These are phyloP conservation scores for Scaptomyza pallida DNA, from an alignment of 1,140 invertebrate species.

Conservation along the genomic window DNA sequence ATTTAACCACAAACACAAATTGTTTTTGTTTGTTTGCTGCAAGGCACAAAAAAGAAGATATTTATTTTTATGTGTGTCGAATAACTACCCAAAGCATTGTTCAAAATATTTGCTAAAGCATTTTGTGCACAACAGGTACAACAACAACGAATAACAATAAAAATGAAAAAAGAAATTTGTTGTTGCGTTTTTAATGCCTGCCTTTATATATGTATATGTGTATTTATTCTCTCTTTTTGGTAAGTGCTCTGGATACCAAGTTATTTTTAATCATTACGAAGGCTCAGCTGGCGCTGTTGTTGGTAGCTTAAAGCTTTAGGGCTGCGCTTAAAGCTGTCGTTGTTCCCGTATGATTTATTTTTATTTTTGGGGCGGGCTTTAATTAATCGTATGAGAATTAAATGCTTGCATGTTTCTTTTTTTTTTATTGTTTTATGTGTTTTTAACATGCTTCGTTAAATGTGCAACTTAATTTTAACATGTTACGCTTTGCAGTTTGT, in stretches of 20 bases:
- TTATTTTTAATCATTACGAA: constrained; percentile 39
- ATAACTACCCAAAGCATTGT: neutral
- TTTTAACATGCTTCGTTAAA: no score
- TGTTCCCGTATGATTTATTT: constrained; percentile 12
- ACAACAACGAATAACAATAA: neutral
- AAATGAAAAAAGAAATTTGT: neutral
- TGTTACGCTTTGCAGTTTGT: neutral
- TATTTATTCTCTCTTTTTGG: neutral
- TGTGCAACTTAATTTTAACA: no score
- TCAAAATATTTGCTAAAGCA: constrained; percentile 2
- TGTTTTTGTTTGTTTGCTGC: neutral
- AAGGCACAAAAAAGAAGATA: neutral
- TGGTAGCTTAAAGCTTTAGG: constrained; percentile 17
- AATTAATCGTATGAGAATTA: constrained; percentile 12
- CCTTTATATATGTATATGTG: neutral
- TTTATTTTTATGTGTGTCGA: neutral
- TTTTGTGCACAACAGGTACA: neutral
- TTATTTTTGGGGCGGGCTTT: constrained; percentile 24
- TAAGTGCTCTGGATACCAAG: constrained; percentile 9
- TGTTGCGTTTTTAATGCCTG: neutral
- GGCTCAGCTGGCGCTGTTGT: neutral
- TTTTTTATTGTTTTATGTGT: no score
- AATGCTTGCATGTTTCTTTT: constrained; percentile 1
- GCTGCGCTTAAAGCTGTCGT: constrained; percentile 14
- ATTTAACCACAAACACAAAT: constrained; percentile 6